phyloP scores from a whole-genome alignment of 1,140 invertebrate genomes.

The Pentalonia nigronervosa region DNA sequence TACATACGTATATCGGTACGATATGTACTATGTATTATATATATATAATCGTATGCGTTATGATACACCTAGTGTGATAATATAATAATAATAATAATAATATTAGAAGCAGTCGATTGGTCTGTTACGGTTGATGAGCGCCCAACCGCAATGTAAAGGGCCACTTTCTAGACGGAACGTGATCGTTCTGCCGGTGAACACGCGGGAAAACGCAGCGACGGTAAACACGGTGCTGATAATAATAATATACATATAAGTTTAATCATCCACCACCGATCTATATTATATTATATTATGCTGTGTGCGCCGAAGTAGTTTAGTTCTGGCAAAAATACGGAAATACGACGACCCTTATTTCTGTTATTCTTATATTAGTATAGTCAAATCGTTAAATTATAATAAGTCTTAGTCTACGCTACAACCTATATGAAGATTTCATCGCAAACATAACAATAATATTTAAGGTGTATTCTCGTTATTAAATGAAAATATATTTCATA shows the following conservation, averaged over 20 bases:
- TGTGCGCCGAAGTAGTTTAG: neutral
- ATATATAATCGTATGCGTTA: neutral
- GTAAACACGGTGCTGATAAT: neutral
- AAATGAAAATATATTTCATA: too few species aligned
- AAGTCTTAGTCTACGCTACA: too few species aligned
- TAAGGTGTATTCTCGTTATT: too few species aligned
- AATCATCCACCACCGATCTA: neutral
- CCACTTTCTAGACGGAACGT: slow-evolving; percentile 49
- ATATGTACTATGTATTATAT: too few species aligned
- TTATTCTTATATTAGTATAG: neutral
- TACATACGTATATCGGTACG: neutral
- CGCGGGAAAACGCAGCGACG: slow-evolving; percentile 24
- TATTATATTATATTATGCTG: neutral
- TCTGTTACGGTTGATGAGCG: slow-evolving; percentile 41
- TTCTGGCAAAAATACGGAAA: neutral
- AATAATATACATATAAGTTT: neutral
- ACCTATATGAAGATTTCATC: neutral
- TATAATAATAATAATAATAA: slow-evolving; percentile 48
- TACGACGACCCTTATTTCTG: neutral
- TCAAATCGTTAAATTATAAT: too few species aligned
- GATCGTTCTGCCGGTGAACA: slow-evolving; percentile 55
- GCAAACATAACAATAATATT: too few species aligned
- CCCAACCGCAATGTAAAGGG: slow-evolving; percentile 56
- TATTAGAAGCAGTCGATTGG: slow-evolving; percentile 56
- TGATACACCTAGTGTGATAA: slow-evolving; percentile 32